Evolutionary conservation across 1,140 invertebrate species (phyloP).

Genomic region (Trichonephila inaurata): DNA sequence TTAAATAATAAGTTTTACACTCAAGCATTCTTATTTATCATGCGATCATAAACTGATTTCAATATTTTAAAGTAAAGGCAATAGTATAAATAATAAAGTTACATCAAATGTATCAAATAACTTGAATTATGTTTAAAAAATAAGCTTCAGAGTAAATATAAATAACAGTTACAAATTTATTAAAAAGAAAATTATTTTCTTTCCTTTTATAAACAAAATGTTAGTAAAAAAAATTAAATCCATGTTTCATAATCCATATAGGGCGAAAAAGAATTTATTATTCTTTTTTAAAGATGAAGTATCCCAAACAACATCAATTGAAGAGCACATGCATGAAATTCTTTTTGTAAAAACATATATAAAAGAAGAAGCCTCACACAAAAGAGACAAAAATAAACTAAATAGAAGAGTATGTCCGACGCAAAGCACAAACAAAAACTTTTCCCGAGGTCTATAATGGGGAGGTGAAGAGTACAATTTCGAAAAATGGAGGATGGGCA

Average conservation of each 20-base stretch:
- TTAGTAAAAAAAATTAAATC: not conserved
- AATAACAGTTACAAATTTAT: not conserved
- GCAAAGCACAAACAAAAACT: slow-evolving; percentile 11
- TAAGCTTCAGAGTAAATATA: not conserved
- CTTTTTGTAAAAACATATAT: no score
- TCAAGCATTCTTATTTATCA: no score
- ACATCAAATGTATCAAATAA: not conserved
- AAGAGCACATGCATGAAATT: no score
- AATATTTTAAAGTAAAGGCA: no score
- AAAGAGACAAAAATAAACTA: not conserved
- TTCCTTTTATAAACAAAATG: not conserved
- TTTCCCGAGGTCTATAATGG: not conserved
- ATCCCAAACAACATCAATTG: no score
- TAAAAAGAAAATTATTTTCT: not conserved
- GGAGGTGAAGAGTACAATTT: not conserved
- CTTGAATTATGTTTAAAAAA: not conserved
- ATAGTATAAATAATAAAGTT: no score
- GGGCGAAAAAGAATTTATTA: not conserved
- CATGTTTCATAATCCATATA: not conserved
- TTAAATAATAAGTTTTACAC: no score
- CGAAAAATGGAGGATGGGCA: not conserved
- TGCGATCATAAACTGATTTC: no score
- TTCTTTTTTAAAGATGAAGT: not conserved
- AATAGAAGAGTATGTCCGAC: not conserved
- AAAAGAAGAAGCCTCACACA: not conserved